Conservation (phyloP, 2,888 invertebrate species). For the Flabesymbios commensalis region DNA sequence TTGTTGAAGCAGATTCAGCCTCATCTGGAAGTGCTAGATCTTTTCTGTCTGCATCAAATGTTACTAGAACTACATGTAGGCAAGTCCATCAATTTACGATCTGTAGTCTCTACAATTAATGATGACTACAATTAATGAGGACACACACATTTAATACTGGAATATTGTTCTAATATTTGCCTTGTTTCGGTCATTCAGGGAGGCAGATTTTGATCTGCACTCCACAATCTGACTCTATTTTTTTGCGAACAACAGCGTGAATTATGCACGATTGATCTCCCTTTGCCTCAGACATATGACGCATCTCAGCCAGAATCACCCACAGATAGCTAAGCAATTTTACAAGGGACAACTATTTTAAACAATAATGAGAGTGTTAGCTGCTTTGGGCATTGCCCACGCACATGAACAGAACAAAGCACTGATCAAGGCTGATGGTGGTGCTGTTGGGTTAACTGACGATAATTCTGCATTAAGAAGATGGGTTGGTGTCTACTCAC, state of each 20-base stretch:
- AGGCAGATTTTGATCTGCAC: conserved; percentile 25
- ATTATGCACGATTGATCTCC: conserved; percentile 41
- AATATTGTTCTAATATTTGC: conserved; percentile 16
- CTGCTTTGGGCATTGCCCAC: conserved; percentile 36
- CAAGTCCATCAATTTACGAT: conserved; percentile 32
- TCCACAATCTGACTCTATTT: too few species aligned
- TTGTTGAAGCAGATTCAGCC: conserved; percentile 33
- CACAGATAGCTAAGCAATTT: conserved; percentile 31
- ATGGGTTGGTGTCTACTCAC: conserved; percentile 36
- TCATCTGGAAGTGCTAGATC: conserved; percentile 38
- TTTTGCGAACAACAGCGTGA: conserved; percentile 34
- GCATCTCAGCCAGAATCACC: conserved; percentile 27
- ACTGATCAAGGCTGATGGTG: conserved; percentile 38
- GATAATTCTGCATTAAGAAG: conserved; percentile 31
- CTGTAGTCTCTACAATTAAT: conserved; percentile 30
- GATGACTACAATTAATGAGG: conserved; percentile 18
- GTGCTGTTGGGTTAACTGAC: conserved; percentile 38
- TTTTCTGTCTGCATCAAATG: conserved; percentile 32
- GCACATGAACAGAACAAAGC: conserved; percentile 41
- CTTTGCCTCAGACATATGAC: conserved; percentile 37
- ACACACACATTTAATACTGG: conserved; percentile 28
- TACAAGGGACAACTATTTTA: conserved; percentile 32
- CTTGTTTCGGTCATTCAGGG: conserved; percentile 23
- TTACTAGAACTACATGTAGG: conserved; percentile 34
- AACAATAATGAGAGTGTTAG: conserved; percentile 31